Evolutionary conservation across 1,140 invertebrate genomes (phyloP).

Genomic region (Zaprionus lachaisei): DNA sequence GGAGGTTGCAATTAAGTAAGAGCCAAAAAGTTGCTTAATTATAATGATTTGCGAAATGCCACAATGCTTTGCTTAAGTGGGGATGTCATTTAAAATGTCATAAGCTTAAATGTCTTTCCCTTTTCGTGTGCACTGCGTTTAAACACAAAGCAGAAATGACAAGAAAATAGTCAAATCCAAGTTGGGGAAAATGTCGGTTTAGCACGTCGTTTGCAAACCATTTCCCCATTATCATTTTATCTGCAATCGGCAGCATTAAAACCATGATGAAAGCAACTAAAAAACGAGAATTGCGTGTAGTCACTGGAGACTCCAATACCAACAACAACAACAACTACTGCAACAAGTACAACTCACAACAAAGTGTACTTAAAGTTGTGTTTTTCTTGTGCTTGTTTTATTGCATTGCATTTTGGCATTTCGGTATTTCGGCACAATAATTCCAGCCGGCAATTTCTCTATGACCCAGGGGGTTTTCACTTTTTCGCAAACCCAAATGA

Average conservation of each 20-base stretch:
- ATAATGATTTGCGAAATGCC: conserved; percentile 10
- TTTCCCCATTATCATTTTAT: conserved; percentile 73
- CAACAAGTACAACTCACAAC: conserved; percentile 36
- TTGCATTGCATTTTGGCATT: conserved; percentile 60
- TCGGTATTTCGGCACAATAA: conserved; percentile 48
- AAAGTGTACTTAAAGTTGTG: conserved; percentile 59
- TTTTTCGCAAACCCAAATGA: background rate
- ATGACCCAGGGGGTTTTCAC: conserved; percentile 48
- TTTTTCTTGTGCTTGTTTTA: conserved; percentile 51
- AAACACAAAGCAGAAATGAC: conserved; percentile 19
- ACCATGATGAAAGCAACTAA: conserved; percentile 58
- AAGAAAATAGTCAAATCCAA: conserved; percentile 25
- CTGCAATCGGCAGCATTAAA: conserved; percentile 76
- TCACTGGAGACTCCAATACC: conserved; percentile 37
- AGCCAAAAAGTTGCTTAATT: conserved; percentile 24
- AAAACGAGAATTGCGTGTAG: conserved; percentile 69
- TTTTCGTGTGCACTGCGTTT: conserved; percentile 27
- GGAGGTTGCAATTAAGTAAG: background rate
- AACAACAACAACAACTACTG: conserved; percentile 21
- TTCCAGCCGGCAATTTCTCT: conserved; percentile 66
- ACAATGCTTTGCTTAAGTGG: conserved; percentile 39
- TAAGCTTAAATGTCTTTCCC: conserved; percentile 50
- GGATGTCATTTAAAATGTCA: conserved; percentile 57
- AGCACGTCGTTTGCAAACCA: conserved; percentile 75
- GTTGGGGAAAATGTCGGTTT: conserved; percentile 67